A percentile compares a stretch with the other conserved stretches of the same genome.
Evolutionary conservation across 2,888 invertebrate genomes (phyloP).

Genomic region (Pachliopta kotzebuea): DNA sequence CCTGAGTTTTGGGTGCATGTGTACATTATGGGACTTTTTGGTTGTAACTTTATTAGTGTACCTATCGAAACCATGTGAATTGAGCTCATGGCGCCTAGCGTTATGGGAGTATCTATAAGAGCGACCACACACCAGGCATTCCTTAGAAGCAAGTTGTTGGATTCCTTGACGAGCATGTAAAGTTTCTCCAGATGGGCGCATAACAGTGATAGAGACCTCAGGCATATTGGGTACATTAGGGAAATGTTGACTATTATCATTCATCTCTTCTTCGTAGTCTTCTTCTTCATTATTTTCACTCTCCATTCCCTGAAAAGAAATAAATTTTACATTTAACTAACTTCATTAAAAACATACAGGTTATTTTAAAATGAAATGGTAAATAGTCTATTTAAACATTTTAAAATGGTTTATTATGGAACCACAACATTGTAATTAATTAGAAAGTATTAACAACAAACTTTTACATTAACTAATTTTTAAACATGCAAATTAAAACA

Average conservation of each 20-base stretch:
- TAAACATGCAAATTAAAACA: no score
- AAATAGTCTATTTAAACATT: no score
- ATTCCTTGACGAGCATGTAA: slow-evolving; percentile 70
- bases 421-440: no score
- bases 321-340: not conserved
- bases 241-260: slow-evolving; percentile 43
- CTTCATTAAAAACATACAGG: not conserved
- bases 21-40: slow-evolving; percentile 50
- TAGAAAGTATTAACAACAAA: no score
- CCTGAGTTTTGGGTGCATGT: slow-evolving; percentile 67
- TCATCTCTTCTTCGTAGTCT: slow-evolving; percentile 55
- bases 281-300: slow-evolving; percentile 61
- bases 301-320: slow-evolving; percentile 58
- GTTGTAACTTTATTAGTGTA: slow-evolving; percentile 71
- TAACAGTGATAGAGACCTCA: slow-evolving; percentile 73
- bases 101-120: slow-evolving; percentile 77
- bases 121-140: slow-evolving; percentile 74
- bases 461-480: no score
- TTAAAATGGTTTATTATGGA: no score
- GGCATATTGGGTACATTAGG: slow-evolving; percentile 62
- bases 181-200: slow-evolving; percentile 71
- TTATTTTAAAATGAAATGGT: no score
- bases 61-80: slow-evolving; percentile 71
- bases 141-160: slow-evolving; percentile 73
- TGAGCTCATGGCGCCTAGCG: slow-evolving; percentile 73